Evolutionary conservation across 2,113 vertebrate genomes (phyloP), one percentile per base, ranked within the genome.

Genomic region (Sylvilagus bachmani): DNA sequence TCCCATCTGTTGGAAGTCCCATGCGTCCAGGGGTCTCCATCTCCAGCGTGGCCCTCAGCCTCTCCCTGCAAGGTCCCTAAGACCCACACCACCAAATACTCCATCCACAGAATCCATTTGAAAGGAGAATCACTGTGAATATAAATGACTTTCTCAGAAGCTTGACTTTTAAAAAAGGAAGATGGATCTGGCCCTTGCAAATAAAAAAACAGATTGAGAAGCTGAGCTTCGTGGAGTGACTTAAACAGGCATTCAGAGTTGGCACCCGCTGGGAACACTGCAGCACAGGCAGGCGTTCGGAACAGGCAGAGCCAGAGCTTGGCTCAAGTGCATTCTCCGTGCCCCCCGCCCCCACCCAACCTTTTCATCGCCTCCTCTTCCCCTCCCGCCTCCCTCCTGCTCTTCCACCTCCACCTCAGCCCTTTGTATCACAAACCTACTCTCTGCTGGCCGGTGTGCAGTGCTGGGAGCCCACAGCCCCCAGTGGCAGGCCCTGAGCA

Each of bases 171-270:
- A 95, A 95, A 97, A 97, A 97, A 91, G 96, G 96, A 97, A 97
- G 94, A 95, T 90, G 95, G 96, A 97, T 97, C 96, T 97, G 96
- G 97, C 91, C 96, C 97, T 95, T 95, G 95, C 96, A 97, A 96
- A 97, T 95, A 97, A 94, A 97, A 97, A 97, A 97, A 92, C 97
- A 97, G 97, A 97, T 97, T 97, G 97, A 96, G 97, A 91, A 95
- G 96, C 96, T 91, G 95, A 96, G 97, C 93, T 97, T 89, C 86
- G 74, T 89, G 95, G 94, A 97, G 95, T 95, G 97, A 97, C 96
- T 97, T 97, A 97, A 97, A 95, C 97, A 97, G 97, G 96, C 96
- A 95, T 96, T 89, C 94, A 83, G 93, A 95, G 94, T 80, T 97
- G 96, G 96, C 96, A 97, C 96, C 96, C 96, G 62, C 95, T 94